Evolutionary conservation across 1,140 invertebrate species (phyloP).

Genomic region (Plutomurus gul): DNA sequence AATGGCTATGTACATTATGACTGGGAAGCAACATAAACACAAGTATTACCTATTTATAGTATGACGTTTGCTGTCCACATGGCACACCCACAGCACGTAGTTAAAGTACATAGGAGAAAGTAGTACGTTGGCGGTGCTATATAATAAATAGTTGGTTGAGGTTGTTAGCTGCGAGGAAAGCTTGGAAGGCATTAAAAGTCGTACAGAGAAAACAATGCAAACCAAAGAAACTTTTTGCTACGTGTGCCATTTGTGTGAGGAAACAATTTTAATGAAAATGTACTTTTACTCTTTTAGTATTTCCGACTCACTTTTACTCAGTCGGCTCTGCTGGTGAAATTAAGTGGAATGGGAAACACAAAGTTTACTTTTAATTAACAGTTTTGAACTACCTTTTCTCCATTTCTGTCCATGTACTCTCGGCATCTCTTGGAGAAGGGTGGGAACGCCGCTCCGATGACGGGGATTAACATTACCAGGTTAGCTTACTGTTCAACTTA

Average conservation of each 20-base stretch:
- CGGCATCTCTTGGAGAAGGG: not conserved
- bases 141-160: too few species aligned
- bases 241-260: slow-evolving; percentile 15
- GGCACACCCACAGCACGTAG: not conserved
- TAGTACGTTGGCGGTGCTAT: too few species aligned
- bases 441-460: not conserved
- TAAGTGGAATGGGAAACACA: slow-evolving; percentile 20
- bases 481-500: slow-evolving; percentile 7
- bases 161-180: not conserved
- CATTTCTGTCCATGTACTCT: not conserved
- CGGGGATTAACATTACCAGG: not conserved
- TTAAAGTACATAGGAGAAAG: not conserved
- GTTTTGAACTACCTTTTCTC: not conserved
- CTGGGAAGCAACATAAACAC: too few species aligned
- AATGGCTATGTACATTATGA: too few species aligned
- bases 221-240: slow-evolving; percentile 14
- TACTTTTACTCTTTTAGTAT: not conserved
- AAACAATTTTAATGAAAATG: slow-evolving; percentile 30
- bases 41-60: not conserved
- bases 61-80: too few species aligned
- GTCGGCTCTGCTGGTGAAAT: not conserved
- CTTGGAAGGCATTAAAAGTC: slow-evolving; percentile 28
- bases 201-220: slow-evolving; percentile 19
- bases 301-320: slow-evolving; percentile 12
- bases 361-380: slow-evolving; percentile 35